These are phyloP conservation scores for Catocala sponsa DNA, from an alignment of 2,888 invertebrate genomes.

Conservation along the genomic window DNA sequence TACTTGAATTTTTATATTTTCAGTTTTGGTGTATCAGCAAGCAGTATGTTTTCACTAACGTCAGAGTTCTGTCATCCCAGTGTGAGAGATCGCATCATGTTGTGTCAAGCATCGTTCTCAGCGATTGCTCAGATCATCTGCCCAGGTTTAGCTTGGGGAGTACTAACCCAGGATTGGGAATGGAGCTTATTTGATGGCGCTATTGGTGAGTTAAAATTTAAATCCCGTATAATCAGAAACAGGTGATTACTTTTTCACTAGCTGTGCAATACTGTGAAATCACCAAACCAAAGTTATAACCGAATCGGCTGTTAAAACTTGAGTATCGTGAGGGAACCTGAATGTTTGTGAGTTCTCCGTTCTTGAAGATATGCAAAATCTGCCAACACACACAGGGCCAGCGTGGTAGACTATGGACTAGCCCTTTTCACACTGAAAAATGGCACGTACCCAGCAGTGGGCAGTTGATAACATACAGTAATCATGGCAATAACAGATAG, in stretches of 20 bases:
- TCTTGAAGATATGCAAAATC: too few relatives aligned
- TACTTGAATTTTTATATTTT: conserved; percentile 15
- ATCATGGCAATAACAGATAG: too few relatives aligned
- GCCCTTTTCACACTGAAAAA: too few relatives aligned
- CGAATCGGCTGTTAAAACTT: too few relatives aligned
- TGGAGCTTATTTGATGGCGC: conserved; percentile 58
- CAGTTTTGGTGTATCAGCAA: conserved; percentile 68
- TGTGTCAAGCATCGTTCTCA: conserved; percentile 64
- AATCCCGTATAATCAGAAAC: background rate
- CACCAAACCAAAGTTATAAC: too few relatives aligned
- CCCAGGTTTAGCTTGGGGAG: conserved; percentile 67
- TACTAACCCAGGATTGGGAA: conserved; percentile 66
- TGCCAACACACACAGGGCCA: too few relatives aligned
- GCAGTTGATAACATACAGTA: too few relatives aligned
- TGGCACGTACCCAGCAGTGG: too few relatives aligned
- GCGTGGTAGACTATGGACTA: too few relatives aligned
- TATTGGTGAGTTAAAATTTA: conserved; percentile 57
- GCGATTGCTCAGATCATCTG: conserved; percentile 61
- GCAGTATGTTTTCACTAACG: conserved; percentile 58
- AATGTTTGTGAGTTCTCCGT: too few relatives aligned
- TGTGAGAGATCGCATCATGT: conserved; percentile 67
- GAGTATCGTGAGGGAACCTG: too few relatives aligned
- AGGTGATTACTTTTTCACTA: background rate
- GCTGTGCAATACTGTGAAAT: too few relatives aligned
- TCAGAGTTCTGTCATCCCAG: conserved; percentile 70